phyloP scores from a whole-genome alignment of 2,888 invertebrate genomes.

The Ctenicera cuprea region DNA sequence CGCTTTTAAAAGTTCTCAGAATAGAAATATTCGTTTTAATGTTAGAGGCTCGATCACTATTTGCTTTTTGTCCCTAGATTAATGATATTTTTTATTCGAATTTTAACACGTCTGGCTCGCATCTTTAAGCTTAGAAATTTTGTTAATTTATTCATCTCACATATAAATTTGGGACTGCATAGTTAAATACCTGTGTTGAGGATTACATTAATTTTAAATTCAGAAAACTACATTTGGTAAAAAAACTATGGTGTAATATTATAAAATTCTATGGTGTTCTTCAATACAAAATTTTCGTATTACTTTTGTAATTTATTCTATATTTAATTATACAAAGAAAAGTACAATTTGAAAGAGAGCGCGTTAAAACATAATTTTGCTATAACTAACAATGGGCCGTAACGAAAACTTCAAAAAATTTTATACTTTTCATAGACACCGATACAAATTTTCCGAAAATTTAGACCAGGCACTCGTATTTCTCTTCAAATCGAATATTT shows the following conservation, averaged over 20 bases:
- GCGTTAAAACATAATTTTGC: no score
- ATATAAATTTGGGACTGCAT: slow-evolving; percentile 35
- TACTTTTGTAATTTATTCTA: no score
- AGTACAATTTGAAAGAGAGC: no score
- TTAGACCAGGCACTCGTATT: no score
- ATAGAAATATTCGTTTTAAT: slow-evolving; percentile 1
- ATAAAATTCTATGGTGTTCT: neutral
- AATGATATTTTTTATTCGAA: slow-evolving; percentile 27
- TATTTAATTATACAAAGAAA: no score
- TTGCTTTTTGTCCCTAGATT: slow-evolving; percentile 30
- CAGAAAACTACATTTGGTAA: slow-evolving; percentile 14
- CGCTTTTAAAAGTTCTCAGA: slow-evolving; percentile 1
- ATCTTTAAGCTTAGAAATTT: slow-evolving; percentile 2
- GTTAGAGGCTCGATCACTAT: slow-evolving; percentile 13
- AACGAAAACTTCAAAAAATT: no score
- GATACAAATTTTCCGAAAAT: no score
- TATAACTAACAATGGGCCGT: no score
- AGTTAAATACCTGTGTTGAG: slow-evolving; percentile 10
- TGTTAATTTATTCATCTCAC: slow-evolving; percentile 30
- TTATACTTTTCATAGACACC: no score
- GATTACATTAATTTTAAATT: slow-evolving; percentile 25
- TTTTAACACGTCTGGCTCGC: slow-evolving; percentile 30
- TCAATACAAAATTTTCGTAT: neutral
- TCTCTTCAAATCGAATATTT: no score
- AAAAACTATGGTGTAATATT: neutral